Evolutionary conservation across 2,797 vertebrate species (phyloP), one percentile per base, ranked within the genome.

Genomic region (Betta splendens): DNA sequence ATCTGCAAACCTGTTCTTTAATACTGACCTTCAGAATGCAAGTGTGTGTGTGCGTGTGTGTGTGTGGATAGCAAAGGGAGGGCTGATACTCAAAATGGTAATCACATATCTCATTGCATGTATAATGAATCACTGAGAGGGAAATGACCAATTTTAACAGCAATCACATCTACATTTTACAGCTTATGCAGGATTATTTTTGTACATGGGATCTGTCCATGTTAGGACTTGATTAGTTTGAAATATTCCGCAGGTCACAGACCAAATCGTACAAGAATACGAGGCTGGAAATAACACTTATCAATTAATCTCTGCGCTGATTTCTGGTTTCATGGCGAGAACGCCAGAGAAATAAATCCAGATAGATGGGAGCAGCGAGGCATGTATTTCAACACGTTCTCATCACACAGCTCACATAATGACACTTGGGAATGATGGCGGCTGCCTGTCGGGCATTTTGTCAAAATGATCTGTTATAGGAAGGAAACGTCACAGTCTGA

Each of bases 21-120:
- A 77, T 71, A 64, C 26, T 75, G 69, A 87, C 87, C 85, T 86
- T 79, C 65, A 75, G 9, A 32, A 15, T 57, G 37, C 16, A 20
- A 33, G 38, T 64, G 39, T 37, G 15, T 39, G 46, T 32, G 16
- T 52, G 26, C 59, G 52, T 22, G 23, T 42, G 49, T 53, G 70
- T 75, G 72, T 52, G 81, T 65, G 63, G 55, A 61, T 72, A 74
- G 67, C 58, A 69, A 71, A 72, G 44, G 43, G 33, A 36, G 42
- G 54, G 54, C 54, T 38, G 64, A 69, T 78, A 72, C 80, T 85
- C 77, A 77, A 86, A 85, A 87, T 85, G 82, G 74, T 85, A 89
- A 87, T 85, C 76, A 68, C 76, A 85, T 78, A 81, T 80, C 79
- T 87, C 64, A 69, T 71, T 84, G 83, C 77, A 84, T 85, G 83